A percentile compares a stretch with the other conserved stretches of the same genome.
These are phyloP conservation scores for Polymixis flavicincta DNA, from an alignment of 2,888 invertebrate species.

Conservation along the genomic window DNA sequence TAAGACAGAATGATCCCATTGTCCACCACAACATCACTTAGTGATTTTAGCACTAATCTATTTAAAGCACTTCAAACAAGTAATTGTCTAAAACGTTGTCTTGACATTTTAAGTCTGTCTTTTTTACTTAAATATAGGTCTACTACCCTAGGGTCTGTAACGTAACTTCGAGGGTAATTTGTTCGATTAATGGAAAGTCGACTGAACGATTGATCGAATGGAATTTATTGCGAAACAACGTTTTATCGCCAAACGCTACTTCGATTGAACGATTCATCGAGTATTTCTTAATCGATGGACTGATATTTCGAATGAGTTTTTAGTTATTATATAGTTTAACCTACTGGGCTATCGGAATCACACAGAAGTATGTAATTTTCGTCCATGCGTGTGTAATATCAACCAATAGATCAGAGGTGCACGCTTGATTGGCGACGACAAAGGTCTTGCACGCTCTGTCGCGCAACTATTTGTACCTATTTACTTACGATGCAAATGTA, in stretches of 20 bases:
- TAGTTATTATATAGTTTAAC: no score
- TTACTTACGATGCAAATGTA: neutral
- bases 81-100: neutral
- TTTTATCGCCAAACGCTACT: no score
- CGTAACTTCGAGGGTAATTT: no score
- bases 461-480: constrained; percentile 42
- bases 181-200: no score
- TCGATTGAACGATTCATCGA: no score
- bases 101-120: neutral
- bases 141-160: no score
- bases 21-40: neutral
- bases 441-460: constrained; percentile 68
- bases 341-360: constrained; percentile 15
- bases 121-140: neutral
- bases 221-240: no score
- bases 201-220: no score
- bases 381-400: constrained; percentile 60
- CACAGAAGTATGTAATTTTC: constrained; percentile 31
- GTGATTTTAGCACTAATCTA: neutral
- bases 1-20: no score
- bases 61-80: neutral
- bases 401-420: constrained; percentile 51
- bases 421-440: constrained; percentile 50
- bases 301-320: no score
- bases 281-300: no score